Evolutionary conservation across 2,888 invertebrate genomes (phyloP).

Genomic region (Hanleya hanleyi): DNA sequence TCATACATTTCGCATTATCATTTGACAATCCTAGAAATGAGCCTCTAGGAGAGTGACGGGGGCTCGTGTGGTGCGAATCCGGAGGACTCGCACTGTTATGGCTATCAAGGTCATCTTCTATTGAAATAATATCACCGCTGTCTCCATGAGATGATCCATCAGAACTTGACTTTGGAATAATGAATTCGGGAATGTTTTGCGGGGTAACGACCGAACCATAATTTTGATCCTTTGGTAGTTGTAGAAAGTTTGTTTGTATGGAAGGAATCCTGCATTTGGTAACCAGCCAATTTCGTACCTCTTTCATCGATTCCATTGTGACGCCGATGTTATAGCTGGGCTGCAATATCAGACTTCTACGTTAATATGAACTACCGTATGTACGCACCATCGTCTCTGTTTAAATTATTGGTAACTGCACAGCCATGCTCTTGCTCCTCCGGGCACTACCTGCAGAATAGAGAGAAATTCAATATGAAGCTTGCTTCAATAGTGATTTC

Average conservation of each 20-base stretch:
- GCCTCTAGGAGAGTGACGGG: not conserved
- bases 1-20: not conserved
- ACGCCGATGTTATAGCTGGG: no score
- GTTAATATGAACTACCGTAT: no score
- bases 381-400: no score
- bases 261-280: conserved; percentile 49
- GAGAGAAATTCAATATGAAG: no score
- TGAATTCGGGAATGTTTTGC: conserved; percentile 62
- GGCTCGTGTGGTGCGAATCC: conserved; percentile 14
- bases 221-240: conserved; percentile 5
- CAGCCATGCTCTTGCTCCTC: no score
- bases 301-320: conserved; percentile 58
- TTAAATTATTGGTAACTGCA: no score
- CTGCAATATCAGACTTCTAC: no score
- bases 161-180: conserved; percentile 56
- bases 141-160: conserved; percentile 51
- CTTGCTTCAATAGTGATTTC: no score
- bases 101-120: conserved; percentile 42
- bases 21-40: not conserved
- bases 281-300: conserved; percentile 60
- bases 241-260: conserved; percentile 13
- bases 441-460: no score
- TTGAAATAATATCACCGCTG: conserved; percentile 50
- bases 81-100: conserved; percentile 47
- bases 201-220: conserved; percentile 56